A percentile compares a stretch with the other conserved stretches of the same genome.
Evolutionary conservation across 2,888 invertebrate genomes (phyloP).

Genomic region (Poecilus cupreus): DNA sequence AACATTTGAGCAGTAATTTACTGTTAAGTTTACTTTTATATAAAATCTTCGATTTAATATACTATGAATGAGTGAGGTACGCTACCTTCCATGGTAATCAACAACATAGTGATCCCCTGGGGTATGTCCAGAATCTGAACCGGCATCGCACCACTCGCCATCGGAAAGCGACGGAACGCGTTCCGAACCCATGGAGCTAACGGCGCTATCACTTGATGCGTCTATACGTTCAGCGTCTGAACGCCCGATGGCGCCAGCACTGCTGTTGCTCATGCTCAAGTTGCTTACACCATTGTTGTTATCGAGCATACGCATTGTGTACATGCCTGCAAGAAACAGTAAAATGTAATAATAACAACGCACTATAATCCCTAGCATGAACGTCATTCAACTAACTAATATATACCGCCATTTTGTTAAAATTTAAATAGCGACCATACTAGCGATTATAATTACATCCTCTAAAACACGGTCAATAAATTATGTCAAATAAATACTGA

Average conservation of each 20-base stretch:
- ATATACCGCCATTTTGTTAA: no score
- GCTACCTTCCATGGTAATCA: conserved; percentile 81
- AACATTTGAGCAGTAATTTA: no score
- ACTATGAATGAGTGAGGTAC: neutral
- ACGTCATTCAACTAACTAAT: no score
- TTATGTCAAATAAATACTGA: no score
- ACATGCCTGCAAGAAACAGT: conserved; percentile 80
- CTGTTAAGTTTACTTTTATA: no score
- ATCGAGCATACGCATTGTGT: conserved; percentile 91
- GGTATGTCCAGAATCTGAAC: conserved; percentile 86
- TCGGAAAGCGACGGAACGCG: conserved; percentile 91
- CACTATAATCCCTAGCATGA: no score
- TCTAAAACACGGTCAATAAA: no score
- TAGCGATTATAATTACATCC: no score
- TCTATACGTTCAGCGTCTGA: conserved; percentile 83
- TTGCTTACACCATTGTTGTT: conserved; percentile 71
- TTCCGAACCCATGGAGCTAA: conserved; percentile 95
- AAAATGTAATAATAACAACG: conserved; percentile 31
- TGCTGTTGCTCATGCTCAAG: conserved; percentile 69
- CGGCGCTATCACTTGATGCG: conserved; percentile 92
- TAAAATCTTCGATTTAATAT: no score
- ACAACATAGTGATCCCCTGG: conserved; percentile 80
- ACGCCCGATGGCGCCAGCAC: conserved; percentile 69
- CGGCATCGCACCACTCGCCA: conserved; percentile 92
- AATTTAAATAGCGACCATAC: no score